Conservation (phyloP, 2,797 vertebrate species). For the Furcifer pardalis region DNA sequence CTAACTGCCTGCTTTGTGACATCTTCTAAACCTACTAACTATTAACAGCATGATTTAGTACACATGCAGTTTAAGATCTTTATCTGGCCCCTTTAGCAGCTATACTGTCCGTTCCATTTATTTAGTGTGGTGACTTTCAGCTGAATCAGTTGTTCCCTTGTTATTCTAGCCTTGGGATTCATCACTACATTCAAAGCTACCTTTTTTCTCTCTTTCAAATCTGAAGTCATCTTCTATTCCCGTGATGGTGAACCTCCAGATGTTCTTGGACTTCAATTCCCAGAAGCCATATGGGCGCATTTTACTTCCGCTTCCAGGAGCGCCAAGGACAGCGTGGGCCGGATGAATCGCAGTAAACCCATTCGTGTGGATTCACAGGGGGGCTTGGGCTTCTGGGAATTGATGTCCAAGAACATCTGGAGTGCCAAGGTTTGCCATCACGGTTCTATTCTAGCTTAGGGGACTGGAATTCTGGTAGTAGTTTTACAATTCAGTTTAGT, state of each 20-base stretch:
- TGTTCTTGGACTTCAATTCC: too few relatives aligned
- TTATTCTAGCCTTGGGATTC: background rate
- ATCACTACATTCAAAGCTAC: background rate
- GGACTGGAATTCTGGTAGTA: background rate
- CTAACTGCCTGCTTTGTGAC: constrained; percentile 6
- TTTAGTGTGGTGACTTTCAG: background rate
- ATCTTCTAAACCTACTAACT: constrained; percentile 12
- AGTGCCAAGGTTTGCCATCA: too few relatives aligned
- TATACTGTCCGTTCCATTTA: background rate
- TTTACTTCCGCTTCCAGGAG: too few relatives aligned
- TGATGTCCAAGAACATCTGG: too few relatives aligned
- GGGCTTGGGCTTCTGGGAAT: too few relatives aligned
- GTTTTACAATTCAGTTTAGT: background rate
- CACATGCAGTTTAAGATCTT: background rate
- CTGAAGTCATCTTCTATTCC: background rate
- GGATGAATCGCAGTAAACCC: too few relatives aligned
- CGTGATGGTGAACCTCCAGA: too few relatives aligned
- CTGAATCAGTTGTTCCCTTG: background rate
- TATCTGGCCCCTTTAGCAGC: background rate
- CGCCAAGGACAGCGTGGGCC: too few relatives aligned
- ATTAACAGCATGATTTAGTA: background rate
- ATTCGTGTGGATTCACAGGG: too few relatives aligned
- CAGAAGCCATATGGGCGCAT: too few relatives aligned
- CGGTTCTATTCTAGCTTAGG: background rate
- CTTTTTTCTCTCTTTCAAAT: background rate